Percentiles rank a stretch among this genome's conserved stretches.
These are phyloP conservation scores for Ophioninae sp. DNA, from an alignment of 2,888 invertebrate species.

Conservation along the genomic window DNA sequence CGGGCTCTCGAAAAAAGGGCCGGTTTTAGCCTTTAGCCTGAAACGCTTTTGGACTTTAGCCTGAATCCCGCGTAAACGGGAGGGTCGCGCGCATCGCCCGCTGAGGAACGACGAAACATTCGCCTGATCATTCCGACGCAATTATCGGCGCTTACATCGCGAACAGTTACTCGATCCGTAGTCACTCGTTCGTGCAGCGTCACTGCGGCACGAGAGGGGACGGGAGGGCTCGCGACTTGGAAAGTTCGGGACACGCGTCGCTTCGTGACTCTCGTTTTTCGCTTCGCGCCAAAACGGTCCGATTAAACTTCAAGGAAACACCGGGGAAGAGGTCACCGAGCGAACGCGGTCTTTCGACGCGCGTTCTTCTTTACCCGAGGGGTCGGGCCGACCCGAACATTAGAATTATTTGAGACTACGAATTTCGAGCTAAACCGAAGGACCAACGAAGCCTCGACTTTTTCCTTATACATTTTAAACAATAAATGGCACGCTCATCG, in stretches of 20 bases:
- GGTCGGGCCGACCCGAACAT: too few species aligned
- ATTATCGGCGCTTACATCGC: conserved; percentile 56
- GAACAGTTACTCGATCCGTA: conserved; percentile 10
- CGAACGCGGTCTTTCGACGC: not conserved
- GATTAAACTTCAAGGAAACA: conserved; percentile 13
- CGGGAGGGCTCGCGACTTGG: not conserved
- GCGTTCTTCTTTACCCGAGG: not conserved
- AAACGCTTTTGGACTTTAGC: too few species aligned
- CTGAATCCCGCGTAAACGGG: not conserved
- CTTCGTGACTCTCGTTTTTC: conserved; percentile 5
- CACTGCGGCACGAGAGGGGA: conserved; percentile 8
- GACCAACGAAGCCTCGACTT: too few species aligned
- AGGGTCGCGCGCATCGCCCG: not conserved
- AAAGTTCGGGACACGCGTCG: not conserved
- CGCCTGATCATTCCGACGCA: conserved; percentile 49
- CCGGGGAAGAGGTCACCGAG: not conserved
- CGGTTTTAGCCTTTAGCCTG: too few species aligned
- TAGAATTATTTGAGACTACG: too few species aligned
- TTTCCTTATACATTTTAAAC: too few species aligned
- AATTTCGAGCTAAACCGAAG: too few species aligned
- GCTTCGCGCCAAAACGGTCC: conserved; percentile 2
- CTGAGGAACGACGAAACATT: conserved; percentile 35
- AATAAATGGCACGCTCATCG: too few species aligned
- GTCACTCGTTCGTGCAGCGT: conserved; percentile 33
- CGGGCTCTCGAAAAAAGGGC: too few species aligned